Percentiles rank a stretch among this genome's conserved stretches.
These are phyloP conservation scores for Sinhomidia bicolor DNA, from an alignment of 2,888 invertebrate genomes.

Conservation along the genomic window DNA sequence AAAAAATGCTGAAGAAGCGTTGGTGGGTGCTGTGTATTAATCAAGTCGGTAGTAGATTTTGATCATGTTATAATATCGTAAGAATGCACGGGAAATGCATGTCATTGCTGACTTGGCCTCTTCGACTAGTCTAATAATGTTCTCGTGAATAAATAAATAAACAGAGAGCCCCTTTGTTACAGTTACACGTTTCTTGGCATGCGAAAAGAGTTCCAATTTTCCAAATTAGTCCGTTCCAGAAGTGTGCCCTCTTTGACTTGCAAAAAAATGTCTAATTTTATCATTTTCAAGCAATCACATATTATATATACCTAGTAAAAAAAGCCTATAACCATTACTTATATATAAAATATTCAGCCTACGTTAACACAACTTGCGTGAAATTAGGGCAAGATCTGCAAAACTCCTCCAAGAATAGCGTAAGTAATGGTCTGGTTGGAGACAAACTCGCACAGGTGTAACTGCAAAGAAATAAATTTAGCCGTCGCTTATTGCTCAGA, in stretches of 20 bases:
- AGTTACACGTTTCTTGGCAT: slow-evolving; percentile 2
- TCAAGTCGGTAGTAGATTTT: not conserved
- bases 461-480: not conserved
- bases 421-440: not conserved
- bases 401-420: not conserved
- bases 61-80: not conserved
- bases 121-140: no score
- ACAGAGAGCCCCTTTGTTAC: not conserved
- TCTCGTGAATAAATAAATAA: no score
- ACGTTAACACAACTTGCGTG: not conserved
- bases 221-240: slow-evolving; percentile 45
- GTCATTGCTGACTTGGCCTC: not conserved
- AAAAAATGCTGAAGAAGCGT: no score
- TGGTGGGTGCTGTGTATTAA: not conserved
- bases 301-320: not conserved
- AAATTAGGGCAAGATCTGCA: slow-evolving; percentile 30
- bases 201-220: slow-evolving; percentile 18
- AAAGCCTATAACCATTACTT: not conserved
- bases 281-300: not conserved
- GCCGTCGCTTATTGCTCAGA: not conserved
- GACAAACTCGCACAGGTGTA: slow-evolving; percentile 27
- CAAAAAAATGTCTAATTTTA: not conserved
- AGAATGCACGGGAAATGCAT: not conserved
- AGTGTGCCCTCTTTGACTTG: slow-evolving; percentile 9
- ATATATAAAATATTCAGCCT: not conserved